Base-by-base conservation (phyloP, 2,888 invertebrate species). In the Formica aserva region DNA sequence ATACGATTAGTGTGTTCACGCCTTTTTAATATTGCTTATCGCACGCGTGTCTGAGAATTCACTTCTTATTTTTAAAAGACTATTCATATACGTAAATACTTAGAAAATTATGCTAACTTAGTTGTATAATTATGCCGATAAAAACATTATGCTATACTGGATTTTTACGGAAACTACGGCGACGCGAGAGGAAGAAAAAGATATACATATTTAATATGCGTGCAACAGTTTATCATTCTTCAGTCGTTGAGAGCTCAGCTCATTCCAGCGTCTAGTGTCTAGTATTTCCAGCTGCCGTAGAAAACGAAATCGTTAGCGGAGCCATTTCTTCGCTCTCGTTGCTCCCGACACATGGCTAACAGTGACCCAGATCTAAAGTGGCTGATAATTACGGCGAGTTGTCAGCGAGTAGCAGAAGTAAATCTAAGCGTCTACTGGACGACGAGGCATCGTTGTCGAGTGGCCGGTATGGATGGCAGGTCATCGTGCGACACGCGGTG, bases 311-410 rank as follows among this genome's bases (percentile, higher is more conserved):
- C 89, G 85, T 87, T 88, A 85, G 67, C 60, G 48, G 15, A 83
- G 83, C 82, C 86, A 67, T 86, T 90, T 85, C 83, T 88, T 77
- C 57, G 76, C n/a, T 71, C 76, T 72, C 78, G 71, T 78, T 86
- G 85, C 83, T 65, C 80, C 76, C 76, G 85, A 76, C 87, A 88
- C 75, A 88, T 90, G 87, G 86, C 75, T 72, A 69, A 86, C 80
- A 87, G 66, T 91, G 93, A 92, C 93, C 94, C 91, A 93, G 91
- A 91, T 93, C 87, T 88, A 84, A 91, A 92, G 91, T 92, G 91
- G 88, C 89, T 87, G 92, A 93, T 93, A 92, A 93, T 93, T 93
- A 89, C 91, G 82, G 71, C 86, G 65, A 78, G 85, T 86, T 90
- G 91, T 91, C 92, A 89, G 90, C 88, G 87, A 75, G 83, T 75